Evolutionary conservation across 2,113 vertebrate genomes (phyloP).

Genomic region (Numida meleagris): DNA sequence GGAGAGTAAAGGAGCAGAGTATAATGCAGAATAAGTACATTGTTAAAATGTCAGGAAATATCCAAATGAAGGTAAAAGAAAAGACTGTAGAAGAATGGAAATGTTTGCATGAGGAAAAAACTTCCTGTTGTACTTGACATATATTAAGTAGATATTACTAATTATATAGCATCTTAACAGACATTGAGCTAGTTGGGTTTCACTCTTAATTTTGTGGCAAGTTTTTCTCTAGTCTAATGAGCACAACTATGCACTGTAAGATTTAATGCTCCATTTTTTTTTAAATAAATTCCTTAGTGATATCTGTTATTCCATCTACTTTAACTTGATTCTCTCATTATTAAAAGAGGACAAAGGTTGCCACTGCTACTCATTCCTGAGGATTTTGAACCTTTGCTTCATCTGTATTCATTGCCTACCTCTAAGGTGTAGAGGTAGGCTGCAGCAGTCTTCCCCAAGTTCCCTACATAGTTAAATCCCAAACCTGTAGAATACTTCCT

Average conservation of each 20-base stretch:
- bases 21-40: not conserved
- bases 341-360: not conserved
- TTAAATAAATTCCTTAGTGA: not conserved
- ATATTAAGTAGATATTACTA: not conserved
- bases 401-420: not conserved
- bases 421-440: no score
- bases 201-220: not conserved
- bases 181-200: not conserved
- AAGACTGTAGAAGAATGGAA: not conserved
- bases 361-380: not conserved
- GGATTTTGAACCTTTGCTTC: not conserved
- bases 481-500: not conserved
- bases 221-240: not conserved
- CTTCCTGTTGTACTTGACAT: not conserved
- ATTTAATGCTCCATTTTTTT: not conserved
- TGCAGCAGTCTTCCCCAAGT: not conserved
- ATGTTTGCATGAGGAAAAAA: not conserved
- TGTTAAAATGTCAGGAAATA: not conserved
- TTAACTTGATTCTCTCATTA: not conserved
- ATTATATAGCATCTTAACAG: not conserved
- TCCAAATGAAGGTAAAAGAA: not conserved
- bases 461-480: not conserved
- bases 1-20: not conserved
- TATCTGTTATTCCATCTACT: not conserved
- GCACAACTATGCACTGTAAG: not conserved